Evolutionary conservation across 2,797 vertebrate species (phyloP).

Genomic region (Chloroceryle amazona): DNA sequence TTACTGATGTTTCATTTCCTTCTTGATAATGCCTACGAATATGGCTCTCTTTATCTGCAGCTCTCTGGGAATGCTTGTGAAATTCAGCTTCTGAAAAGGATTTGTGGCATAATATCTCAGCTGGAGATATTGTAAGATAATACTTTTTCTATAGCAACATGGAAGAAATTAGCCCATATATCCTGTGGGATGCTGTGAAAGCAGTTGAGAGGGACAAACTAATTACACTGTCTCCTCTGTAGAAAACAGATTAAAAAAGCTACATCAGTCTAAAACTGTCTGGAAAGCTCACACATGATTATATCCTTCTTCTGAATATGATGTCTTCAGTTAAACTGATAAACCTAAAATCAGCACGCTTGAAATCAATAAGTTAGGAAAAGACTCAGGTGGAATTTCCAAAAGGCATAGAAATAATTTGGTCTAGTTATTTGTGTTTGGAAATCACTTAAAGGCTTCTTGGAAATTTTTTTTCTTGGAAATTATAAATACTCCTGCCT

Average conservation of each 20-base stretch:
- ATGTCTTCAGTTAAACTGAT: neutral
- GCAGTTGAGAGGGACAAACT: conserved; percentile 56
- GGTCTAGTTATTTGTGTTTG: neutral
- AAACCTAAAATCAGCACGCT: neutral
- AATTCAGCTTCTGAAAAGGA: conserved; percentile 54
- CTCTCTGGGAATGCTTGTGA: conserved; percentile 55
- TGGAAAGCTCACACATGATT: neutral
- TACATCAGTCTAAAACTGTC: conserved; percentile 12
- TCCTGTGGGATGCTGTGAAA: conserved; percentile 57
- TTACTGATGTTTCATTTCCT: conserved; percentile 41
- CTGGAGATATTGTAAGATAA: conserved; percentile 64
- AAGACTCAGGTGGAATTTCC: neutral
- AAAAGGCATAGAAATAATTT: neutral
- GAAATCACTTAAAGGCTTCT: neutral
- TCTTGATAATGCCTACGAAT: conserved; percentile 49
- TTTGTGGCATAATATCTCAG: conserved; percentile 60
- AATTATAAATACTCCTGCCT: neutral
- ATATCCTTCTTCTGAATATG: neutral
- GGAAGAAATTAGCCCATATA: conserved; percentile 50
- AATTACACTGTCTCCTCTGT: conserved; percentile 51
- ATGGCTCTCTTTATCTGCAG: conserved; percentile 30
- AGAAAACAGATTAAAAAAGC: conserved; percentile 34
- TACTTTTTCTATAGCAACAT: conserved; percentile 35
- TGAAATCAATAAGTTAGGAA: neutral
- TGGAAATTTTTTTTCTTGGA: neutral